Conservation (phyloP, 1,140 invertebrate genomes). For the Octopus sinensis region DNA sequence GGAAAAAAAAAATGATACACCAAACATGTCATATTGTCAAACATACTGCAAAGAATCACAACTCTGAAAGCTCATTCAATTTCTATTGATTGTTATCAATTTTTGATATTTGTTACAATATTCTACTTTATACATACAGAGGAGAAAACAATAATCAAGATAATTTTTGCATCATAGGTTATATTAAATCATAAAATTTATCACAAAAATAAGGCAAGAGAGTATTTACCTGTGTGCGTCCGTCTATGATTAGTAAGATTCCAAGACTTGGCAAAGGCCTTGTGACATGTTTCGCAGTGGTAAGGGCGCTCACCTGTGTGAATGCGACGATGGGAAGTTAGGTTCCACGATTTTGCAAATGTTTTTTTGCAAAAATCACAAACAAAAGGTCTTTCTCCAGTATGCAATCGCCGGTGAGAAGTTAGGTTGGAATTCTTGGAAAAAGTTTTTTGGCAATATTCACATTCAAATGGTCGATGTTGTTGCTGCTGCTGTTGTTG, state of each 20-base stretch:
- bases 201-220: no score
- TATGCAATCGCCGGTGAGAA: slow-evolving; percentile 14
- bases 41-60: no score
- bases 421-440: neutral
- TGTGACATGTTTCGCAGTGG: slow-evolving; percentile 14
- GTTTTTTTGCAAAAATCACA: slow-evolving; percentile 16
- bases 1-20: no score
- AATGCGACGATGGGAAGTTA: slow-evolving; percentile 5
- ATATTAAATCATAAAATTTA: no score
- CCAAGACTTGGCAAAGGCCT: slow-evolving; percentile 3
- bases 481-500: neutral
- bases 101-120: no score
- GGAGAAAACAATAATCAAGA: no score
- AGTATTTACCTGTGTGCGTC: slow-evolving; percentile 4
- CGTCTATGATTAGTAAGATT: slow-evolving; percentile 3
- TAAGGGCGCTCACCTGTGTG: slow-evolving; percentile 9
- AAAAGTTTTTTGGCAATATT: slow-evolving; percentile 18
- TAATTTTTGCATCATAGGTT: no score
- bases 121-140: no score
- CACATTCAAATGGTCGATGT: slow-evolving; percentile 15
- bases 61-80: no score
- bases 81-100: no score
- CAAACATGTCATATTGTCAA: no score
- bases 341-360: slow-evolving; percentile 5
- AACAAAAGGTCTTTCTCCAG: slow-evolving; percentile 15